phyloP scores from a whole-genome alignment of 2,888 invertebrate species.

The Unio pictorum region DNA sequence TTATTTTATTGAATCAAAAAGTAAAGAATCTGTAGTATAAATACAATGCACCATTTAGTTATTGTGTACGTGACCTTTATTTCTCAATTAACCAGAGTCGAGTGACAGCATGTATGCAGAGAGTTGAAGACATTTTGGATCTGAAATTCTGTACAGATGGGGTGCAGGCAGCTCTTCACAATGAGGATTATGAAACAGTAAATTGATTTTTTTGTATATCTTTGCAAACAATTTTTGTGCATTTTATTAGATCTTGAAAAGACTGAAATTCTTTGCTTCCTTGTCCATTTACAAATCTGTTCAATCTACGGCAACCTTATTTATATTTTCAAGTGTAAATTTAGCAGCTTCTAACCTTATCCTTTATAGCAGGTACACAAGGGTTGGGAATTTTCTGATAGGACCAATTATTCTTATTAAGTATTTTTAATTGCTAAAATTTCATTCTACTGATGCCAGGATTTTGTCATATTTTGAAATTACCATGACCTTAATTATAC shows the following conservation, averaged over 20 bases:
- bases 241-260: constrained; percentile 1
- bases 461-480: too few species aligned
- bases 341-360: too few species aligned
- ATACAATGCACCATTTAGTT: constrained; percentile 16
- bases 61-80: neutral
- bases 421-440: neutral
- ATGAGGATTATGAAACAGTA: constrained; percentile 90
- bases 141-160: constrained; percentile 96
- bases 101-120: constrained; percentile 93
- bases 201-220: neutral
- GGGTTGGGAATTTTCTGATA: too few species aligned
- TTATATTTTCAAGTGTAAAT: too few species aligned
- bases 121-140: constrained; percentile 95
- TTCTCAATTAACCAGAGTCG: constrained; percentile 77
- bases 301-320: too few species aligned
- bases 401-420: neutral
- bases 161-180: constrained; percentile 93
- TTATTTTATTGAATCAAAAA: too few species aligned
- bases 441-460: neutral
- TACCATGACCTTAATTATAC: too few species aligned
- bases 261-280: too few species aligned
- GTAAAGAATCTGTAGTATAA: too few species aligned
- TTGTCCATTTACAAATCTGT: too few species aligned
- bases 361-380: too few species aligned
- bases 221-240: neutral